These are phyloP conservation scores for Dicerorhinus sumatrensis DNA, from an alignment of 2,113 vertebrate genomes.

Conservation along the genomic window DNA sequence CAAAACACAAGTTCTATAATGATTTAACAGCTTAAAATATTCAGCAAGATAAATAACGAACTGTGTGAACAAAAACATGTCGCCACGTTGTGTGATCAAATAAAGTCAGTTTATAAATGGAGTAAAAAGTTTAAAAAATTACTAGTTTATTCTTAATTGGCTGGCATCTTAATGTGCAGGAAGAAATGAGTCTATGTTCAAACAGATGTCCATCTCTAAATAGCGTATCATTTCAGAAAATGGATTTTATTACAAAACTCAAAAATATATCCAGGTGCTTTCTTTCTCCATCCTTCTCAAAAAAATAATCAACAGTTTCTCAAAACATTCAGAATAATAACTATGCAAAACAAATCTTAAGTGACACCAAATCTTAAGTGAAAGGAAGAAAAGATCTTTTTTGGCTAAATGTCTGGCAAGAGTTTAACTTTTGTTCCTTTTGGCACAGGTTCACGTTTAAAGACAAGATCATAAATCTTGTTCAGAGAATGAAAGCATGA, in stretches of 20 bases:
- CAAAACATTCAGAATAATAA: constrained; percentile 17
- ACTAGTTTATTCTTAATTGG: not conserved
- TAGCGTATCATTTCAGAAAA: not conserved
- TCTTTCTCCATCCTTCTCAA: not conserved
- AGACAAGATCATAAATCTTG: not conserved
- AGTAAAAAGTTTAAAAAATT: not conserved
- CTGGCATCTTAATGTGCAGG: not conserved
- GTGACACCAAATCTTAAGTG: not conserved
- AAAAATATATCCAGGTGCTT: not conserved
- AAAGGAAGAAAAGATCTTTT: constrained; percentile 25
- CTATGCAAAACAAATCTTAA: constrained; percentile 36
- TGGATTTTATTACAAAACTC: not conserved
- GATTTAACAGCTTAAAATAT: not conserved
- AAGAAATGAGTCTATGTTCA: not conserved
- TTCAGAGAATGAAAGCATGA: not conserved
- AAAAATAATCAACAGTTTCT: not conserved
- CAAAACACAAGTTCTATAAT: not conserved
- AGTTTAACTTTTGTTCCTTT: not conserved
- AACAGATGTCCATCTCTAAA: not conserved
- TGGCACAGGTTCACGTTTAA: not conserved
- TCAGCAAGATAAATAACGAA: not conserved
- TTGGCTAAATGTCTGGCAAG: not conserved
- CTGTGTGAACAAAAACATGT: not conserved
- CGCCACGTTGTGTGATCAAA: not conserved
- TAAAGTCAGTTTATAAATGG: not conserved